These are phyloP conservation scores for Actenoides hombroni DNA, from an alignment of 2,113 vertebrate genomes.

Conservation along the genomic window DNA sequence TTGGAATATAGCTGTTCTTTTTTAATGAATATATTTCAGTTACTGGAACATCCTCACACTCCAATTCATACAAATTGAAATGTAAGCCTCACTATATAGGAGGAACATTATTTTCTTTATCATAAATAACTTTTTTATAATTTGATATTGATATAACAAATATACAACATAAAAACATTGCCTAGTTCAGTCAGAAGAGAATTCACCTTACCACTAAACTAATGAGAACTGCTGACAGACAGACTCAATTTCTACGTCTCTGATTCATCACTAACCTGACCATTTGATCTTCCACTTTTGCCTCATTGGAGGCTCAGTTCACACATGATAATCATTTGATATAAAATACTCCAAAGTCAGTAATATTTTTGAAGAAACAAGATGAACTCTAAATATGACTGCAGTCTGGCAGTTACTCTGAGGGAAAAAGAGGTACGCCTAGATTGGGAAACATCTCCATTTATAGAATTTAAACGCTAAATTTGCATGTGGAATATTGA, in stretches of 20 bases:
- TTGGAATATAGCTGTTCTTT: neutral
- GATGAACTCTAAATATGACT: neutral
- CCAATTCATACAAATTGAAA: neutral
- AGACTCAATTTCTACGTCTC: neutral
- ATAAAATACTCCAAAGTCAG: neutral
- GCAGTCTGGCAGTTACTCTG: neutral
- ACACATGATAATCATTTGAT: neutral
- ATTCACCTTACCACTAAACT: neutral
- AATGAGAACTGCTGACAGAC: neutral
- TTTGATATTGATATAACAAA: neutral
- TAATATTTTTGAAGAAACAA: neutral
- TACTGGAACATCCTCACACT: neutral
- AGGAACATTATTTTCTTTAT: neutral
- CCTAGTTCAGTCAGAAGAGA: neutral
- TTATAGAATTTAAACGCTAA: neutral
- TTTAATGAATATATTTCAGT: neutral
- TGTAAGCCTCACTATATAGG: neutral
- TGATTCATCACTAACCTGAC: neutral
- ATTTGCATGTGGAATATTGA: neutral
- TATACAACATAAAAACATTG: neutral
- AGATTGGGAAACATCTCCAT: neutral
- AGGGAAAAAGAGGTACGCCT: neutral
- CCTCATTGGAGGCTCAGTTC: neutral
- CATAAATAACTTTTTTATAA: accelerated
- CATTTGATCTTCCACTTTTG: neutral